Evolutionary conservation across 2,888 invertebrate species (phyloP).

Genomic region (Polymixis lichenea): DNA sequence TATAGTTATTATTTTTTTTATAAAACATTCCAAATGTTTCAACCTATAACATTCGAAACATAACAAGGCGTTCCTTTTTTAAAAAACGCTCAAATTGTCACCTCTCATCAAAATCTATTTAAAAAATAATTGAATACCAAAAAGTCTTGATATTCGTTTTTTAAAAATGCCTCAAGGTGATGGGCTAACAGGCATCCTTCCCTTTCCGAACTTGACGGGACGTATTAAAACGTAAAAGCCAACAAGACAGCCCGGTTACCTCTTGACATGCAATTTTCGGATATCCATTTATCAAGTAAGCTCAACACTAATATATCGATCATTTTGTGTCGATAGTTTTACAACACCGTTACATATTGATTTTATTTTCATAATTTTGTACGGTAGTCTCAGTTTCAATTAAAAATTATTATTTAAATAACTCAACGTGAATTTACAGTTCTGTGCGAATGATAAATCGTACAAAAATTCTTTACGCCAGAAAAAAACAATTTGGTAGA

Average conservation of each 20-base stretch:
- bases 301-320: conserved; percentile 71
- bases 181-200: conserved; percentile 78
- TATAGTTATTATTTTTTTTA: conserved; percentile 3
- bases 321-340: conserved; percentile 73
- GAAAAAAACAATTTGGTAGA: conserved; percentile 24
- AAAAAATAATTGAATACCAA: conserved; percentile 62
- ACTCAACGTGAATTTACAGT: conserved; percentile 51
- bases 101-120: conserved; percentile 41
- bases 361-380: conserved; percentile 53
- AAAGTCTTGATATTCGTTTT: conserved; percentile 53
- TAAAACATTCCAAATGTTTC: conserved; percentile 11
- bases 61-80: not conserved
- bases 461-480: conserved; percentile 25
- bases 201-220: conserved; percentile 77
- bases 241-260: conserved; percentile 84
- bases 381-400: conserved; percentile 64
- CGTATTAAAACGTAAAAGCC: conserved; percentile 86
- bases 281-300: conserved; percentile 84
- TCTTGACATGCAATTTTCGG: conserved; percentile 89
- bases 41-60: not conserved
- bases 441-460: conserved; percentile 52
- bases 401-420: conserved; percentile 54
- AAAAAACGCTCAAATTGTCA: conserved; percentile 39
- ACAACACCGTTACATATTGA: conserved; percentile 58
- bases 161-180: conserved; percentile 76